Conservation (phyloP, 2,113 vertebrate genomes). For the Zosterops borbonicus region DNA sequence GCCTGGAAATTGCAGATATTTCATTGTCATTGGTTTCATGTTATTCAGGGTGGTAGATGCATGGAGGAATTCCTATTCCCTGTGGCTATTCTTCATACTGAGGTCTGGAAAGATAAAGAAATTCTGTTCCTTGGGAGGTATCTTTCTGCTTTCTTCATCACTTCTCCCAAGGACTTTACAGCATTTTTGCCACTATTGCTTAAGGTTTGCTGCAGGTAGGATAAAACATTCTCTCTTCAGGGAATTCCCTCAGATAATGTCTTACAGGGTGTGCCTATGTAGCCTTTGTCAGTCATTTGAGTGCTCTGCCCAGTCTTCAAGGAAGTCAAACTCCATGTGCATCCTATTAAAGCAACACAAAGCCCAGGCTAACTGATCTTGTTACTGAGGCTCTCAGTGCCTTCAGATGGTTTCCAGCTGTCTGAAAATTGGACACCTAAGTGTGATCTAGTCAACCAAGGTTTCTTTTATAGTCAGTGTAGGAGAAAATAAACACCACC, state of each 20-base stretch:
- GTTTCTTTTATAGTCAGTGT: background rate
- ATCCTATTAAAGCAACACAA: background rate
- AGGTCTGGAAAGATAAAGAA: constrained; percentile 50
- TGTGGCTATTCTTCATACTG: background rate
- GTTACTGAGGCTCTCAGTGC: background rate
- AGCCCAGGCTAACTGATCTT: background rate
- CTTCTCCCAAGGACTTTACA: background rate
- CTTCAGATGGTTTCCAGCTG: constrained; percentile 35
- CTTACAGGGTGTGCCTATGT: background rate
- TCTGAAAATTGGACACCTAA: background rate
- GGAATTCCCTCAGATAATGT: constrained; percentile 8
- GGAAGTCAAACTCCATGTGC: background rate
- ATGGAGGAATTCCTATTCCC: constrained; percentile 40
- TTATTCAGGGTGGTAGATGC: constrained; percentile 11
- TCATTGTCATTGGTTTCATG: constrained; percentile 10
- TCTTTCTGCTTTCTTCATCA: background rate
- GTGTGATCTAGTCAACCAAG: background rate
- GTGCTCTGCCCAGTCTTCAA: background rate
- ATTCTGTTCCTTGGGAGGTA: background rate
- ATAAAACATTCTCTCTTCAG: background rate
- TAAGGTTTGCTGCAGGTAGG: constrained; percentile 1
- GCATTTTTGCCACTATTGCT: background rate
- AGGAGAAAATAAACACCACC: constrained; percentile 34
- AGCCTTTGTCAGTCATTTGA: background rate
- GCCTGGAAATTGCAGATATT: constrained; percentile 38